phyloP scores from a whole-genome alignment of 2,113 vertebrate genomes.

The Lagenorhynchus albirostris region DNA sequence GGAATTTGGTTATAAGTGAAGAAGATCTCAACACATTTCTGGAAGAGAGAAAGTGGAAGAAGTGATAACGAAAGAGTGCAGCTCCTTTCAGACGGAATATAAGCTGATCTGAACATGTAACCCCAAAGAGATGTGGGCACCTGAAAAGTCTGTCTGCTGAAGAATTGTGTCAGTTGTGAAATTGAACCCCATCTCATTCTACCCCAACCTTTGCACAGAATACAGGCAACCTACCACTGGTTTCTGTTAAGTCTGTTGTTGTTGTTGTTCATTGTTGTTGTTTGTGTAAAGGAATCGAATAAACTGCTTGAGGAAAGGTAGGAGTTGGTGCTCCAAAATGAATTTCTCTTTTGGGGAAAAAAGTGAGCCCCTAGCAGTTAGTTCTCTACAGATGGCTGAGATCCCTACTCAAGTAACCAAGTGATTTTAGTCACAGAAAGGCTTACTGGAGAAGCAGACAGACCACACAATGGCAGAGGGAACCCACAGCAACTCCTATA shows the following conservation, averaged over 20 bases:
- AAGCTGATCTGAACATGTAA: constrained; percentile 25
- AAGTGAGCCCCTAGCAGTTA: background rate
- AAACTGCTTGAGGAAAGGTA: constrained; percentile 12
- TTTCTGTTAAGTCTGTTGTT: constrained; percentile 19
- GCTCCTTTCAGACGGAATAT: constrained; percentile 11
- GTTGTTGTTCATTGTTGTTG: background rate
- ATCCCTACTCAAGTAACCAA: background rate
- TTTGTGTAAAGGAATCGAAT: constrained; percentile 43
- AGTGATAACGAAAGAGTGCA: background rate
- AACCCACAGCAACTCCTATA: background rate
- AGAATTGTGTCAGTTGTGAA: constrained; percentile 3
- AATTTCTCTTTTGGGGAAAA: background rate
- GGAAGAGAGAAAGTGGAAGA: constrained; percentile 2
- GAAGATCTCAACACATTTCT: constrained; percentile 27
- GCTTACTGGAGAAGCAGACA: background rate
- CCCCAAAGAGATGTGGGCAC: constrained; percentile 36
- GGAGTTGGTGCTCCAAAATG: background rate
- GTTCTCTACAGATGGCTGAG: background rate
- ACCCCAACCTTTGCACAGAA: background rate
- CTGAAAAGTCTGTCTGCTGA: background rate
- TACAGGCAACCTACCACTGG: background rate
- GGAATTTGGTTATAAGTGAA: background rate
- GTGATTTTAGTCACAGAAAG: background rate
- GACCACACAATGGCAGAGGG: background rate
- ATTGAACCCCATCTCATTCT: background rate